Evolutionary conservation across 2,888 invertebrate species (phyloP).

Genomic region (Erannis defoliaria): DNA sequence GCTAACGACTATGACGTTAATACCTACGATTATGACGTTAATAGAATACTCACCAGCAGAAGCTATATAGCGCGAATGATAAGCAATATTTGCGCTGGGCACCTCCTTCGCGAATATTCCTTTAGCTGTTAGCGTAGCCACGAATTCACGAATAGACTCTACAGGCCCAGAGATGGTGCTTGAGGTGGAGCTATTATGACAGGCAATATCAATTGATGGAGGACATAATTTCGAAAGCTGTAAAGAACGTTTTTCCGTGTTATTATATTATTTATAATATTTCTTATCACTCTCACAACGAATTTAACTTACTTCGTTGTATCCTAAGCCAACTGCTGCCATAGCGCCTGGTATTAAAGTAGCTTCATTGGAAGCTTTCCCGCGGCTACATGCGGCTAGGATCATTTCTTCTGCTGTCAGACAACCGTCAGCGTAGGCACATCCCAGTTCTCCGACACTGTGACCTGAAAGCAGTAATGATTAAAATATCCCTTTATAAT

Average conservation of each 20-base stretch:
- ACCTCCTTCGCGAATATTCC: conserved; percentile 77
- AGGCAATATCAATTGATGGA: conserved; percentile 90
- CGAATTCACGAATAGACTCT: conserved; percentile 87
- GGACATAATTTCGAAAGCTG: conserved; percentile 76
- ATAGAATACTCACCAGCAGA: conserved; percentile 79
- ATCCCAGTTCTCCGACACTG: conserved; percentile 97
- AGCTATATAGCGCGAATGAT: conserved; percentile 94
- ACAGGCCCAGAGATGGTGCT: conserved; percentile 93
- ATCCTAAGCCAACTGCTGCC: conserved; percentile 93
- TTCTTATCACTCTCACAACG: background rate
- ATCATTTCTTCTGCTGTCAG: conserved; percentile 95
- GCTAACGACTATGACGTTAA: too few species aligned
- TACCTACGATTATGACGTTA: background rate
- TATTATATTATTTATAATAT: background rate
- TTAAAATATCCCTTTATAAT: background rate
- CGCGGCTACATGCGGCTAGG: conserved; percentile 92
- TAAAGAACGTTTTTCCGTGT: conserved; percentile 16
- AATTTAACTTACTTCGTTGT: conserved; percentile 69
- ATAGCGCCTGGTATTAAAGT: conserved; percentile 91
- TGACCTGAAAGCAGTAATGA: conserved; percentile 87
- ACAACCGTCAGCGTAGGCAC: conserved; percentile 97
- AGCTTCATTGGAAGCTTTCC: conserved; percentile 90
- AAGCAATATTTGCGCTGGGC: conserved; percentile 93
- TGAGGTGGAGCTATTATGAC: conserved; percentile 92
- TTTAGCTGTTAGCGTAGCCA: conserved; percentile 72